phyloP scores from a whole-genome alignment of 2,888 invertebrate species.

The Nudaria mundana region DNA sequence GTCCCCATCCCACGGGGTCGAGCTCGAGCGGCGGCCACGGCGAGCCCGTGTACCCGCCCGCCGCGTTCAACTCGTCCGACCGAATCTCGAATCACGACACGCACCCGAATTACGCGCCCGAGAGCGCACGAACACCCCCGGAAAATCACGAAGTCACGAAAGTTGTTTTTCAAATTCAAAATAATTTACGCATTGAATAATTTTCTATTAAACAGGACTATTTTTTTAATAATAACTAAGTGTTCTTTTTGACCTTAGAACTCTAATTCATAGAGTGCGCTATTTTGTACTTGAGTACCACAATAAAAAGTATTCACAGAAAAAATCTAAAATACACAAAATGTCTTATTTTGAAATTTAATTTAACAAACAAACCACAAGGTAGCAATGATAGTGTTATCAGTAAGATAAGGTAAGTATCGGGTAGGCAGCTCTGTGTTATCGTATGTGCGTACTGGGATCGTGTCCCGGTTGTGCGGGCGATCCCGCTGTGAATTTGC shows the following conservation, averaged over 20 bases:
- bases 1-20: slow-evolving; percentile 90
- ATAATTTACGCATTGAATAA: slow-evolving; percentile 20
- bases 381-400: slow-evolving; percentile 16
- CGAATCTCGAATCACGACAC: slow-evolving; percentile 83
- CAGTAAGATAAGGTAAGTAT: slow-evolving; percentile 40
- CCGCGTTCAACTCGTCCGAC: slow-evolving; percentile 88
- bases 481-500: slow-evolving; percentile 81
- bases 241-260: no score
- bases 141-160: slow-evolving; percentile 47
- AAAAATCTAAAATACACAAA: slow-evolving; percentile 25
- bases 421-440: slow-evolving; percentile 71
- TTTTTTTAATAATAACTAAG: background rate
- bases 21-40: slow-evolving; percentile 90
- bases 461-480: slow-evolving; percentile 77
- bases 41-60: slow-evolving; percentile 89
- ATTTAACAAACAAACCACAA: slow-evolving; percentile 14
- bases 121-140: slow-evolving; percentile 62
- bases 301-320: slow-evolving; percentile 20
- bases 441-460: slow-evolving; percentile 76
- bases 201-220: background rate
- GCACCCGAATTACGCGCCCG: slow-evolving; percentile 61
- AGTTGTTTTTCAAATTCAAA: slow-evolving; percentile 34
- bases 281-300: slow-evolving; percentile 8
- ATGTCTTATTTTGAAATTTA: slow-evolving; percentile 13
- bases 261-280: slow-evolving; percentile 4